Evolutionary conservation across 2,888 invertebrate species (phyloP), one percentile per base, ranked within the genome.

Genomic region (Dyspetes luteomarginatus): DNA sequence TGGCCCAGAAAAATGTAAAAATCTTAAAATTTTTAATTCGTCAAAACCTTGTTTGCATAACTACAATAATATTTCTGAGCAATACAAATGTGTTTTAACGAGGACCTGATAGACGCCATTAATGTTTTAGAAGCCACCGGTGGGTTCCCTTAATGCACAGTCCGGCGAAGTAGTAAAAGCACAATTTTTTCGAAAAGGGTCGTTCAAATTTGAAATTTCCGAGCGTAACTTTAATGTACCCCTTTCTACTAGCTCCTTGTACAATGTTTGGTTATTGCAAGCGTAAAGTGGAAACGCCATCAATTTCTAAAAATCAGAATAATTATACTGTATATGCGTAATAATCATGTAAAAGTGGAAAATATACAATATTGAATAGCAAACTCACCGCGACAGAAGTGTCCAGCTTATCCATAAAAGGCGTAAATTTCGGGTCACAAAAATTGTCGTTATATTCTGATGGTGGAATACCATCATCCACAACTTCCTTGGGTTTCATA

Each of bases 141-240:
- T 77, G 0, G 84, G 84, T 55, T 84, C 82, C 24, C 84, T 79
- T 5, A 78, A 15, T 12, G 83, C 83, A 4, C 52, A 19, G 41
- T 85, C 82, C 28, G 82, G 83, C 41, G 82, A 69, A 3, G 81
- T 83, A 0, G 82, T 84, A 41, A 85, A 84, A 0, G 82, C 17
- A 58, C 76, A 82, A n/a, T 79, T 83, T 64, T 60, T 80, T 1
- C 84, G 83, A 56, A 85, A 85, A 30, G 85, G 85, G 69, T 83
- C 81, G 17, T 83, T 82, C 45, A 83, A 56, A 56, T 85, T 76
- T 3, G 30, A 64, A 45, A 85, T 84, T 30, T 80, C 84, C 5
- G 74, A n/a, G 1, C 75, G 74, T 9, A 73, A 48, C 41, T 84
- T 85, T n/a, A 85, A 60, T 4, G 36, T 45, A 41, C 84, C 84